Percentiles rank a stretch among this genome's conserved stretches.
Evolutionary conservation across 1,140 invertebrate genomes (phyloP).

Genomic region (Drosophila miranda): DNA sequence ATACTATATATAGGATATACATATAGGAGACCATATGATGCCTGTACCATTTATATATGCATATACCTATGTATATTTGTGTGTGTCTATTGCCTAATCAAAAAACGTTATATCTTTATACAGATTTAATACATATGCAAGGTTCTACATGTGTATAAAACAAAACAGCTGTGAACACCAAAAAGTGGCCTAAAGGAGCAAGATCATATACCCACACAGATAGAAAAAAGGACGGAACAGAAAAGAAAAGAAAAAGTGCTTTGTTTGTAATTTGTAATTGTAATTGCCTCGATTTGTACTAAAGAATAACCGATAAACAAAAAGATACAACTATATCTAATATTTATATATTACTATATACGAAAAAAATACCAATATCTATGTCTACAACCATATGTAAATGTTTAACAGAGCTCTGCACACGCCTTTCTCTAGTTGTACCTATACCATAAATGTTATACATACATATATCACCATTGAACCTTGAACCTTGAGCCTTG

Average conservation of each 20-base stretch:
- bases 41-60: conserved; percentile 17
- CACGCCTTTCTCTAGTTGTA: conserved; percentile 39
- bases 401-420: conserved; percentile 10
- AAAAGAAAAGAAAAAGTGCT: conserved; percentile 41
- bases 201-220: conserved; percentile 10
- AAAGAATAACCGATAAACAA: conserved; percentile 68
- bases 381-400: conserved; percentile 9
- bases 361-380: conserved; percentile 7
- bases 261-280: conserved; percentile 46
- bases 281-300: conserved; percentile 69
- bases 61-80: conserved; percentile 59
- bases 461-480: conserved; percentile 6
- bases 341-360: conserved; percentile 36
- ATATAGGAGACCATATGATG: conserved; percentile 17
- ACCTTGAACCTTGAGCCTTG: too few relatives aligned
- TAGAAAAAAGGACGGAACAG: conserved; percentile 1
- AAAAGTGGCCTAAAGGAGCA: conserved; percentile 72
- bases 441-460: conserved; percentile 43
- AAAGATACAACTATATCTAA: conserved; percentile 37
- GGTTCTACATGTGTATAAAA: conserved; percentile 41
- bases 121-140: conserved; percentile 42
- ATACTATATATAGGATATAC: conserved; percentile 25
- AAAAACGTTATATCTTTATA: conserved; percentile 45
- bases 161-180: conserved; percentile 74
- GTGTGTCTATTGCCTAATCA: conserved; percentile 70